Conservation (phyloP, 1,140 invertebrate genomes). For the Cydia fagiglandana region DNA sequence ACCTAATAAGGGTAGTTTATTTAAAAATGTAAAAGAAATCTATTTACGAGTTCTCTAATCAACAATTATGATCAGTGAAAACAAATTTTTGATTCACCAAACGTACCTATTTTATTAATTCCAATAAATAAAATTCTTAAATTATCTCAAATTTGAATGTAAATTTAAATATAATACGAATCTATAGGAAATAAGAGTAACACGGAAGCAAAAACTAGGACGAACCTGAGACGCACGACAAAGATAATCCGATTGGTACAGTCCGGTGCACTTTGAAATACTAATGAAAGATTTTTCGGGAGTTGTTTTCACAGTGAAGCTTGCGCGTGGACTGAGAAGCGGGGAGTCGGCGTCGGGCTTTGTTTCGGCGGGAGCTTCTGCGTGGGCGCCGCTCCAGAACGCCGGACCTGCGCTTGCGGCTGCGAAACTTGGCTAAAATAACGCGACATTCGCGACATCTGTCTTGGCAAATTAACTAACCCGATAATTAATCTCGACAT, state of each 20-base stretch:
- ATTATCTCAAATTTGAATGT: neutral
- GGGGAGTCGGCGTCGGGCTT: constrained; percentile 49
- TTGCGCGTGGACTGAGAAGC: constrained; percentile 60
- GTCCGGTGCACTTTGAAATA: constrained; percentile 36
- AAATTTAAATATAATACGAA: no score
- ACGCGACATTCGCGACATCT: constrained; percentile 46
- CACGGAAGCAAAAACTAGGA: neutral
- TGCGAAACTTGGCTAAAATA: constrained; percentile 53
- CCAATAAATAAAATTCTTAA: neutral
- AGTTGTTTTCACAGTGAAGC: constrained; percentile 53
- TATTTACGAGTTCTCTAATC: no score
- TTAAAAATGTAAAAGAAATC: no score
- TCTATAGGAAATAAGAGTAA: neutral
- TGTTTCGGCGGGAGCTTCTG: constrained; percentile 57
- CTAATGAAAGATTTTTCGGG: constrained; percentile 36
- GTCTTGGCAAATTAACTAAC: constrained; percentile 59
- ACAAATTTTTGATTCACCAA: no score
- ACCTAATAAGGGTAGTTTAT: neutral
- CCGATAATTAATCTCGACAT: constrained; percentile 56
- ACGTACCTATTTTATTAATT: no score
- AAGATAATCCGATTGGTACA: constrained; percentile 26
- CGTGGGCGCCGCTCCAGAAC: constrained; percentile 53
- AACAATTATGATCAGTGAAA: no score
- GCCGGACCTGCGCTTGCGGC: constrained; percentile 50
- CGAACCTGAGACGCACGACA: constrained; percentile 15